These are phyloP conservation scores for Hypotaenidia okinawae DNA, from an alignment of 2,797 vertebrate genomes.

Conservation along the genomic window DNA sequence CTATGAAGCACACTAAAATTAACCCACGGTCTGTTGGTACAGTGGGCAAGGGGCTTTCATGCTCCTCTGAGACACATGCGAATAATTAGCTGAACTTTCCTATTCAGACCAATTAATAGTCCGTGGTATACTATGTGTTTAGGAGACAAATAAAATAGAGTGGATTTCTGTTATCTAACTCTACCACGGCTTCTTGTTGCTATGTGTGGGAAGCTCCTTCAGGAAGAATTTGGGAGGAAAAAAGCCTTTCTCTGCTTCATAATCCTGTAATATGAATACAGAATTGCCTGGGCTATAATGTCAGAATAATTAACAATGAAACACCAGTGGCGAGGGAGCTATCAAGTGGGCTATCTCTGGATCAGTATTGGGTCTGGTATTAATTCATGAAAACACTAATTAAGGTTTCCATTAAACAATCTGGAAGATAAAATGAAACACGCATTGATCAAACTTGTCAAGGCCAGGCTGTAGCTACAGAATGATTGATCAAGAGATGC, in stretches of 20 bases:
- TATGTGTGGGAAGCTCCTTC: background rate
- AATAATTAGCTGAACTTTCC: background rate
- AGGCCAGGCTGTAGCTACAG: background rate
- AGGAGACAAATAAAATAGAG: background rate
- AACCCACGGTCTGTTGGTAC: background rate
- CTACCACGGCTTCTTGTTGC: background rate
- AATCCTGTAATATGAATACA: background rate
- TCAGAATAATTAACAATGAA: constrained; percentile 14
- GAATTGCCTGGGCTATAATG: background rate
- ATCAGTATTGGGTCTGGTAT: background rate
- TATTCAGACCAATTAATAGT: background rate
- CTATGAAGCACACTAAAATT: background rate
- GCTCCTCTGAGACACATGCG: background rate
- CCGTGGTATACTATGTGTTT: background rate
- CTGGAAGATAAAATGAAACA: constrained; percentile 26
- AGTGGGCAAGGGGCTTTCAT: background rate
- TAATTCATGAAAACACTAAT: constrained; percentile 61
- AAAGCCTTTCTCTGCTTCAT: background rate
- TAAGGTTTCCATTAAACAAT: constrained; percentile 48
- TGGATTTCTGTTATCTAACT: constrained; percentile 2
- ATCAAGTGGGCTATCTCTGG: constrained; percentile 18
- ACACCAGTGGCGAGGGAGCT: background rate
- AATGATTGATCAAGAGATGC: constrained; percentile 44
- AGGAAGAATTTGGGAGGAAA: background rate
- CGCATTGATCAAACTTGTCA: background rate